Evolutionary conservation across 2,113 vertebrate species (phyloP).

Genomic region (Pristiophorus japonicus): DNA sequence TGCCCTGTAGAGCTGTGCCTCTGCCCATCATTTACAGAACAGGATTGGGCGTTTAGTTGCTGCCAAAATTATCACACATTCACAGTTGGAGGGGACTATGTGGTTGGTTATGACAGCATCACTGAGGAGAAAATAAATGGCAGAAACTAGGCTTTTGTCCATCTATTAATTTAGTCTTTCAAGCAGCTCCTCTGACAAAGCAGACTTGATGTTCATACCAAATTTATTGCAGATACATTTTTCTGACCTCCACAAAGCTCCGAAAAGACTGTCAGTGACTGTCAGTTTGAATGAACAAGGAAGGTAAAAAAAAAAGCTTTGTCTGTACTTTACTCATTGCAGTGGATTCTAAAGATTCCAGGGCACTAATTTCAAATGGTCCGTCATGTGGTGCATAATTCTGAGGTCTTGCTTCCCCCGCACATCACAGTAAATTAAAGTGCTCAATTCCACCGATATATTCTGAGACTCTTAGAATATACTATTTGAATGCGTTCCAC

Average conservation of each 20-base stretch:
- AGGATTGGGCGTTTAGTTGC: too few species aligned
- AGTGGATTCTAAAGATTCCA: background rate
- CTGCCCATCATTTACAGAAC: too few species aligned
- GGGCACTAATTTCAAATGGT: background rate
- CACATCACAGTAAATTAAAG: background rate
- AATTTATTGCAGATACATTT: background rate
- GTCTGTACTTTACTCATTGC: background rate
- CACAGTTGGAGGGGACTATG: too few species aligned
- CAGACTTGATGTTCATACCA: background rate
- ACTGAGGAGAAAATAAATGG: too few species aligned
- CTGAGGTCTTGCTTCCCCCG: background rate
- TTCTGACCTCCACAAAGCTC: background rate
- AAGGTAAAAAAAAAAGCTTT: background rate
- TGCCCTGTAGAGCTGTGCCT: too few species aligned
- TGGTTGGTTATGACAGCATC: too few species aligned
- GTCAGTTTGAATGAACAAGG: background rate
- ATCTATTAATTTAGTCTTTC: too few species aligned
- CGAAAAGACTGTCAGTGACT: background rate
- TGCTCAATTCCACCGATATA: background rate
- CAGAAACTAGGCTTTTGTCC: too few species aligned
- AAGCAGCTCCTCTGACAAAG: background rate
- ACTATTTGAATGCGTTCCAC: background rate
- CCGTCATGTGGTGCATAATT: background rate
- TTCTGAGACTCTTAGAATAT: background rate
- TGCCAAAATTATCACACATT: too few species aligned